phyloP scores from a whole-genome alignment of 2,797 vertebrate genomes.

The Cyclopterus lumpus region DNA sequence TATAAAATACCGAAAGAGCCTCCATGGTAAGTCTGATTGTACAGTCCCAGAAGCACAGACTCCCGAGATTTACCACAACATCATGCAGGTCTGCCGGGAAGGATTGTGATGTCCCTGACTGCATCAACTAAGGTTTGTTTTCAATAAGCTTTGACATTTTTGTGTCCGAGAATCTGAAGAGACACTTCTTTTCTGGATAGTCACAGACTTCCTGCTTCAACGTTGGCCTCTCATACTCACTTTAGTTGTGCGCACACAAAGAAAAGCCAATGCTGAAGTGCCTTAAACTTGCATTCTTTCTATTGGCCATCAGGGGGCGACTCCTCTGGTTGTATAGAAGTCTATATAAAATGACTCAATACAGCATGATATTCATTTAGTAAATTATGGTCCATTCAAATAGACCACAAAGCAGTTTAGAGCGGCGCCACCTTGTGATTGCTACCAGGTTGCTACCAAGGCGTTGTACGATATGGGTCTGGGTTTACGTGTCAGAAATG shows the following conservation, averaged over 20 bases:
- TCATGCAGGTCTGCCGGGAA: neutral
- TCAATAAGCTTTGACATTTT: slow-evolving; percentile 11
- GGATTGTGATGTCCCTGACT: neutral
- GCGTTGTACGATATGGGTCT: no score
- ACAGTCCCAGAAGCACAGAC: slow-evolving; percentile 17
- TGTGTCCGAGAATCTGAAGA: neutral
- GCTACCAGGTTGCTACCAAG: neutral
- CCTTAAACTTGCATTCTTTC: neutral
- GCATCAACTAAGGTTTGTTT: slow-evolving; percentile 9
- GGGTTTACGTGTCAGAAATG: neutral
- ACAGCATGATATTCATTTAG: neutral
- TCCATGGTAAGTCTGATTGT: slow-evolving; percentile 37
- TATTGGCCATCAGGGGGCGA: neutral
- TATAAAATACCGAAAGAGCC: slow-evolving; percentile 14
- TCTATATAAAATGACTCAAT: neutral
- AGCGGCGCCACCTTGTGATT: neutral
- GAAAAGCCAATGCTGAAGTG: neutral
- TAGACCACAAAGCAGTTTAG: neutral
- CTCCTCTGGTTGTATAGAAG: neutral
- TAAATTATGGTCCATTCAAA: no score
- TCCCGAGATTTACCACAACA: slow-evolving; percentile 13
- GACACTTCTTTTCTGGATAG: slow-evolving; percentile 3
- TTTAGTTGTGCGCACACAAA: neutral
- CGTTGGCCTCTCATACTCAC: neutral
- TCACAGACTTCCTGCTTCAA: neutral